Evolutionary conservation across 2,888 invertebrate species (phyloP), one percentile per base, ranked within the genome.

Genomic region (Phalangium opilio): DNA sequence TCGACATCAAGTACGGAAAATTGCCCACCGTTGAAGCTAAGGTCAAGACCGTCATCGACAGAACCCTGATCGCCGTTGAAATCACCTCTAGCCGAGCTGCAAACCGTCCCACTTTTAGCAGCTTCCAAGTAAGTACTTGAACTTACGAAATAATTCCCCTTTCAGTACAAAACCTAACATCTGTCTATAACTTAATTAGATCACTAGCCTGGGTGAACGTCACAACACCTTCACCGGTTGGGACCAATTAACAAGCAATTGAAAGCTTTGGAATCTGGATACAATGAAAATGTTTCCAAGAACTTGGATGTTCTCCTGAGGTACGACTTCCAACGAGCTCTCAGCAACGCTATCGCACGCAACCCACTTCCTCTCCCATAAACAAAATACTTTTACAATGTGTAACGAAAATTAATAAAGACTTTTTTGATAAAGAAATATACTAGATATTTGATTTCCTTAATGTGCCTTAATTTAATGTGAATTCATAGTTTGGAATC

Each of bases 251-350:
- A 48, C 33, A 48, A 44, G 7, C 45, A 44, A 41, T 41, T 48
- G 32, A 21, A 41, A 21, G 18, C 42, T 20, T 18, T 48, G 10
- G 67, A 61, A 50, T 72, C 57, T 72, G 61, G 51, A 64, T 66
- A 45, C 67, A 64, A 1, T 57, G 67, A 62, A 52, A 51, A 51
- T 51, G 47, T 11, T 50, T 49, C 2, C 57, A 74, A 45, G 74
- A 66, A 45, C 70, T 63, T 41, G 68, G 64, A 56, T 10, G 45
- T 45, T 33, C 32, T 32, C 8, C 12, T 49, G 14, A 39, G 36
- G 2, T 21, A 45, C 21, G 27, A 35, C 7, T 45, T 48, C 15
- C 48, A 45, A 33, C 18, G 35, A 41, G 44, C 48, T 18, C 36
- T 45, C 8, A 14, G n/a, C 14, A 19, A 36, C 11, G 44, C 48